Evolutionary conservation across 2,113 vertebrate genomes (phyloP), one percentile per base, ranked within the genome.

Genomic region (Sialia sialis): DNA sequence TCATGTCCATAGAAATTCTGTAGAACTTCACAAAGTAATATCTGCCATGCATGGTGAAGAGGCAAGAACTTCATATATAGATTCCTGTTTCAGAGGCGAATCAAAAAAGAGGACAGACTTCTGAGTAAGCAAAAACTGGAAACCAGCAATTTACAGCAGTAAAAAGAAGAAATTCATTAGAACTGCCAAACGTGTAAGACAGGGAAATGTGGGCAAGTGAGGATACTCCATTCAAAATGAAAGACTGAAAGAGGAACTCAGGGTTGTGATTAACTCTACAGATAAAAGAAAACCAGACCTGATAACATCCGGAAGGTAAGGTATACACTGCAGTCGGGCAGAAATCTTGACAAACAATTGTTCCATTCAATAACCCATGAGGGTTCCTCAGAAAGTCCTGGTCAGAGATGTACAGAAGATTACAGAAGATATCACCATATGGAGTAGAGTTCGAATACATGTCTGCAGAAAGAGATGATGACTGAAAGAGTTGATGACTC

Each of bases 381-480:
- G 10, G 2, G 6, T 7, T 75, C n/a, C 13, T 41, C 18, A 73
- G 32, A 38, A 82, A 54, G 4, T 10, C n/a, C 36, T 0, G 1
- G 4, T 56, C 0, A 38, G 6, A 11, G 10, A 60, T 8, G 0
- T 10, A 62, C 21, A 11, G 48, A 34, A 70, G 2, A 4, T 30
- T n/a, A 58, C 1, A 12, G 13, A 4, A 64, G 11, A 20, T 18
- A 39, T 1, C 8, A 43, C 1, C 2, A 11, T 21, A 14, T 0
- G 0, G 7, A 54, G 9, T 2, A 54, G 20, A 67, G 23, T 3
- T 38, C n/a, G 51, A 79, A 56, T 2, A 60, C 0, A 39, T 3
- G 4, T 12, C 20, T 66, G 7, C 46, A 21, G 10, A 34, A 30
- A 80, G n/a, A 66, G 20, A 62, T n/a, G n/a, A n/a, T n/a, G n/a